Evolutionary conservation across 2,888 invertebrate species (phyloP).

Genomic region (Pegoplata infirma): DNA sequence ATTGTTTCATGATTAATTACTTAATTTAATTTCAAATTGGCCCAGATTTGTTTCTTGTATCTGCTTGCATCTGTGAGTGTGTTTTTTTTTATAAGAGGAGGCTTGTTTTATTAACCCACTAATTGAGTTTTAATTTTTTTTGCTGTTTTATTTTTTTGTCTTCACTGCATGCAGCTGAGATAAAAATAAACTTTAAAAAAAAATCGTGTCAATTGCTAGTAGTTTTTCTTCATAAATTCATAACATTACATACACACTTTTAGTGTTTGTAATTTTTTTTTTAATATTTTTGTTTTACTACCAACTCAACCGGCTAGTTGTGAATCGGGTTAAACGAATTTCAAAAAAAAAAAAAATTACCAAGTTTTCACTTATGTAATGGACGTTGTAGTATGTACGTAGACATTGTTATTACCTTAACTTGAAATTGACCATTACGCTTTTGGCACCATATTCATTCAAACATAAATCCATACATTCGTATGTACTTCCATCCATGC

Average conservation of each 20-base stretch:
- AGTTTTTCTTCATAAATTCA: constrained; percentile 12
- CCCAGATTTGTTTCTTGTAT: constrained; percentile 20
- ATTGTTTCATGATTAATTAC: constrained; percentile 40
- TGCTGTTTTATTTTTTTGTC: not conserved
- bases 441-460: constrained; percentile 23
- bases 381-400: not conserved
- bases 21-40: constrained; percentile 41
- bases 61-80: not conserved
- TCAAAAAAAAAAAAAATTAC: constrained; percentile 10
- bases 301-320: constrained; percentile 19
- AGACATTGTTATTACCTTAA: constrained; percentile 10
- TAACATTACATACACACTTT: constrained; percentile 11
- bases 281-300: not conserved
- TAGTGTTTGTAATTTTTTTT: not conserved
- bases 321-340: not conserved
- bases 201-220: constrained; percentile 45
- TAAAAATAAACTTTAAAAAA: constrained; percentile 15
- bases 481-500: not conserved
- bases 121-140: constrained; percentile 39
- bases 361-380: constrained; percentile 53
- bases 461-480: constrained; percentile 4
- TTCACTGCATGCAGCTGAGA: not conserved
- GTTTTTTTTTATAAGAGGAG: not conserved
- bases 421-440: constrained; percentile 48
- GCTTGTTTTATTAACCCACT: constrained; percentile 36